Evolutionary conservation across 2,113 vertebrate genomes (phyloP), one percentile per base, ranked within the genome.

Genomic region (Micronycteris hirsuta): DNA sequence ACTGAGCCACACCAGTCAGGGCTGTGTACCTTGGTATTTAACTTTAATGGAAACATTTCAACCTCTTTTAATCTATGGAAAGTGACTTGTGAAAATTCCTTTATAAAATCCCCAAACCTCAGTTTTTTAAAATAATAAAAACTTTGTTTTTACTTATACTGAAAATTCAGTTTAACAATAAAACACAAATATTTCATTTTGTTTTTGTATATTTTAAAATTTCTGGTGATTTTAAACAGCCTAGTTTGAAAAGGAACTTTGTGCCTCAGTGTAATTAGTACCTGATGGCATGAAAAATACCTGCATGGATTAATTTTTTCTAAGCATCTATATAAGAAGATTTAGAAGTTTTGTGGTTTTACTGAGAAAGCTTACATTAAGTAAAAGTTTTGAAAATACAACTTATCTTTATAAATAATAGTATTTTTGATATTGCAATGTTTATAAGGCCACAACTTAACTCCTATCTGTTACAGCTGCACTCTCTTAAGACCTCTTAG

Each of bases 21-120:
- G 58, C 58, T 63, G 58, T 63, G 26, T 31, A 63, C 73, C 43
- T 92, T 97, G 76, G 26, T 71, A 76, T 93, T 47, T 86, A 76
- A 76, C 68, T 76, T 77, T 77, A 14, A 74, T 94, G 56, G 95
- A 88, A 84, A 38, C 43, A 88, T 94, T 96, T 6, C 4, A 67
- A 15, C 56, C 84, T 86, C 26, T 87, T 94, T 97, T 94, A 43
- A 78, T 81, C 5, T 94, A 1, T 26, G 77, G 38, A 49, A 96
- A 92, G 89, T 87, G 56, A 54, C 36, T 93, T 91, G 28, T 87
- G 16, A 43, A 56, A 31, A 31, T 67, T 98, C 43, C n/a, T 36
- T 90, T 91, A 52, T 87, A 77, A 93, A 94, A 49, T 92, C 54
- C 24, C 22, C 73, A 91, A 0, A 68, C 7, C 0, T 91, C 0